Evolutionary conservation across 2,888 invertebrate species (phyloP).

Genomic region (Andricus curvator): DNA sequence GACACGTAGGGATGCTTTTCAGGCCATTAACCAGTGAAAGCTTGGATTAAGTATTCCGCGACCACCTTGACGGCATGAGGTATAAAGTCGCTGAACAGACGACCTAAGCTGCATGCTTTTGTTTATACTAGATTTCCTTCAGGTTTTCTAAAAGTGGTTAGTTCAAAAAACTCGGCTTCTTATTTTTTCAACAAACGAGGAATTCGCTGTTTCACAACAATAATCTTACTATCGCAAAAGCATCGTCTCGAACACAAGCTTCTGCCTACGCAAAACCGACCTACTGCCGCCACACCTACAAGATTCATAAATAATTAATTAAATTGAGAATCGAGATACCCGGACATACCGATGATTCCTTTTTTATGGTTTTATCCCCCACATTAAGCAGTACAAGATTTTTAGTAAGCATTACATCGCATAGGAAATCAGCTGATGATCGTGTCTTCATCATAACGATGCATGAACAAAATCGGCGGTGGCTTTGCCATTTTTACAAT

Average conservation of each 20-base stretch:
- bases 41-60: too few species aligned
- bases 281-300: conserved; percentile 10
- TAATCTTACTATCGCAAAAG: conserved; percentile 8
- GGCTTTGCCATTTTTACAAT: neutral
- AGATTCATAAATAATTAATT: conserved; percentile 24
- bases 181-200: neutral
- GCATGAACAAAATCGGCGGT: neutral
- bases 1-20: too few species aligned
- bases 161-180: neutral
- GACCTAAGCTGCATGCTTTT: too few species aligned
- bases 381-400: neutral
- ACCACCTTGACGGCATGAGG: too few species aligned
- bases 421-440: neutral
- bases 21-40: too few species aligned
- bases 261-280: neutral
- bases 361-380: conserved; percentile 10
- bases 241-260: neutral
- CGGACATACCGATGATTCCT: conserved; percentile 9
- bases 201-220: neutral
- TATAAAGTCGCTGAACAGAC: too few species aligned
- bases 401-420: neutral
- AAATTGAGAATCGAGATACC: conserved; percentile 5
- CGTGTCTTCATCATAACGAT: neutral
- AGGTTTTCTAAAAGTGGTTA: too few species aligned
- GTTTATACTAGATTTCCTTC: too few species aligned